Percentiles rank a stretch among this genome's conserved stretches.
Evolutionary conservation across 2,888 invertebrate genomes (phyloP).

Genomic region (Stenichneumon culpator): DNA sequence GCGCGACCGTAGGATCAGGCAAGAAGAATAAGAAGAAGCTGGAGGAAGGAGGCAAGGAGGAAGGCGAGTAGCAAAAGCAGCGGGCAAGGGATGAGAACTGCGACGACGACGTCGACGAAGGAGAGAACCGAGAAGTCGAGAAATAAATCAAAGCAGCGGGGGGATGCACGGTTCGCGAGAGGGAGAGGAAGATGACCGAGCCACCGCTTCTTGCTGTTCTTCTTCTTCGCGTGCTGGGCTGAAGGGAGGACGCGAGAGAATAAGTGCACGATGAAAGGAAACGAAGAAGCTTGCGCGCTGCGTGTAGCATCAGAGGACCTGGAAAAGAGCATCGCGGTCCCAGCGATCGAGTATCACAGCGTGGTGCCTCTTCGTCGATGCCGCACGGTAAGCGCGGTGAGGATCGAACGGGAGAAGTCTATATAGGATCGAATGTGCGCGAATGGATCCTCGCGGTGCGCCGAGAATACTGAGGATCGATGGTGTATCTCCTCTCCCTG

Average conservation of each 20-base stretch:
- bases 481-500: slow-evolving; percentile 13
- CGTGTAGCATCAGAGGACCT: slow-evolving; percentile 65
- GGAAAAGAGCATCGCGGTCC: slow-evolving; percentile 64
- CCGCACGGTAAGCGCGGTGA: slow-evolving; percentile 12
- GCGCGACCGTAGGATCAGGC: slow-evolving; percentile 48
- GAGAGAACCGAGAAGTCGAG: slow-evolving; percentile 70
- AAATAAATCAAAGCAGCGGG: slow-evolving; percentile 67
- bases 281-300: slow-evolving; percentile 67
- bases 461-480: slow-evolving; percentile 66
- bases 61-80: slow-evolving; percentile 61
- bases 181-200: slow-evolving; percentile 66
- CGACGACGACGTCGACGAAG: slow-evolving; percentile 68
- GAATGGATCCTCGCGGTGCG: slow-evolving; percentile 75
- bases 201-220: slow-evolving; percentile 39
- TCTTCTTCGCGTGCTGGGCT: slow-evolving; percentile 36
- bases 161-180: slow-evolving; percentile 51
- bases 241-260: slow-evolving; percentile 67
- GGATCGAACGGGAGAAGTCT: slow-evolving; percentile 67
- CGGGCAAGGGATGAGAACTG: slow-evolving; percentile 59
- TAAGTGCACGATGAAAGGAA: slow-evolving; percentile 68
- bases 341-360: slow-evolving; percentile 81
- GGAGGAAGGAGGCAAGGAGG: slow-evolving; percentile 44
- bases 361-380: slow-evolving; percentile 70
- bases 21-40: slow-evolving; percentile 70
- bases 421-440: slow-evolving; percentile 74